Evolutionary conservation across 2,888 invertebrate species (phyloP).

Genomic region (Pyrochroa serraticornis): DNA sequence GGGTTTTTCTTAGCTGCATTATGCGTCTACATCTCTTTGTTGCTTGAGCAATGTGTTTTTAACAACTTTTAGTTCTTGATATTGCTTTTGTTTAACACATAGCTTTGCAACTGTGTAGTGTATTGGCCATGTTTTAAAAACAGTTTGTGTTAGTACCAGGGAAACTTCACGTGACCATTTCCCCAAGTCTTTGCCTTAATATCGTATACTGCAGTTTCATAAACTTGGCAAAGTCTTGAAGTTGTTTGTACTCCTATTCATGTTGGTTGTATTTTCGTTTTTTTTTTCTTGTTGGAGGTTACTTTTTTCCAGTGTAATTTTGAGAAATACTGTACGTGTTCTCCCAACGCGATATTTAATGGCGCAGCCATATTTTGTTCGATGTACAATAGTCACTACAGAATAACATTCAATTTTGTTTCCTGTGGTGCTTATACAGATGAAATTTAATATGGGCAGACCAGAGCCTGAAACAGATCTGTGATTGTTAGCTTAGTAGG

Average conservation of each 20-base stretch:
- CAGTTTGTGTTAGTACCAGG: constrained; percentile 19
- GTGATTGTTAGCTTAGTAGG: constrained; percentile 45
- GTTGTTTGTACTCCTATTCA: no score
- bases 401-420: constrained; percentile 14
- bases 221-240: no score
- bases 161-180: background rate
- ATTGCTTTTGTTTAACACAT: constrained; percentile 28
- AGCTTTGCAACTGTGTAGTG: constrained; percentile 26
- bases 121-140: constrained; percentile 24
- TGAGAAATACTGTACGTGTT: no score
- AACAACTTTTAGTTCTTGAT: constrained; percentile 11
- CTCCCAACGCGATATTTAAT: no score
- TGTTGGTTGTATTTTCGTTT: no score
- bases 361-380: constrained; percentile 8
- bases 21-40: constrained; percentile 21
- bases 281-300: no score
- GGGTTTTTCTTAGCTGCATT: constrained; percentile 18
- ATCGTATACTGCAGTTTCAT: no score
- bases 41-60: constrained; percentile 30
- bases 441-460: constrained; percentile 37
- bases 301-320: no score
- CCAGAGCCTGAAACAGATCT: constrained; percentile 41
- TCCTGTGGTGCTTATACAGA: constrained; percentile 40
- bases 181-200: no score
- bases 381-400: constrained; percentile 11